Evolutionary conservation across 2,113 vertebrate species (phyloP), one percentile per base, ranked within the genome.

Genomic region (Manacus vitellinus): DNA sequence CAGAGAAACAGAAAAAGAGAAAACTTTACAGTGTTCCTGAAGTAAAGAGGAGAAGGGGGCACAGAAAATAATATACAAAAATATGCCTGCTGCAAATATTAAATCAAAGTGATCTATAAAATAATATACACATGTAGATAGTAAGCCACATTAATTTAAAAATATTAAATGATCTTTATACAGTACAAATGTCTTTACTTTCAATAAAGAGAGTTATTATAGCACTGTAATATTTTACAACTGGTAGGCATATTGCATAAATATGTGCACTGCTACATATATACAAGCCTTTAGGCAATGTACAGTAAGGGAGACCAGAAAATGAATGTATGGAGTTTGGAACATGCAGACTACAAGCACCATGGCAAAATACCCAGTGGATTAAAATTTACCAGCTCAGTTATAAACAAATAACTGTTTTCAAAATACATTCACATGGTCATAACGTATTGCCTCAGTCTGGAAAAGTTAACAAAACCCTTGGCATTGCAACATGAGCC

Each of bases 101-200:
- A 89, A 84, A 83, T 44, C 35, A 72, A 63, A 94, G 58, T 33
- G 24, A 80, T 79, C 52, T 94, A 73, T 81, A 93, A 95, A 92
- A 81, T 33, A 91, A 58, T 46, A 51, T 13, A 85, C 24, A 85
- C 35, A 47, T 47, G 67, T 41, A 77, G 72, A 91, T 46, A 82
- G 62, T n/a, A 92, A 94, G 27, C 33, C 25, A 8, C 10, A 16
- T 54, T 77, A 86, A 89, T 88, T 95, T 35, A 67, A 91, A 96
- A 72, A 81, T 80, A 92, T n/a, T 33, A 84, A 44, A 43, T 88
- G 6, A 70, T 71, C 72, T 94, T 88, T 74, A 70, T 13, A 88
- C 21, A 87, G 37, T 59, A 89, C 90, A 97, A 96, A 78, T 15
- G 23, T 54, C 51, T 92, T 85, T 89, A 66, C 70, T 94, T 94